Evolutionary conservation across 2,888 invertebrate species (phyloP).

Genomic region (Aleiodes testaceus): DNA sequence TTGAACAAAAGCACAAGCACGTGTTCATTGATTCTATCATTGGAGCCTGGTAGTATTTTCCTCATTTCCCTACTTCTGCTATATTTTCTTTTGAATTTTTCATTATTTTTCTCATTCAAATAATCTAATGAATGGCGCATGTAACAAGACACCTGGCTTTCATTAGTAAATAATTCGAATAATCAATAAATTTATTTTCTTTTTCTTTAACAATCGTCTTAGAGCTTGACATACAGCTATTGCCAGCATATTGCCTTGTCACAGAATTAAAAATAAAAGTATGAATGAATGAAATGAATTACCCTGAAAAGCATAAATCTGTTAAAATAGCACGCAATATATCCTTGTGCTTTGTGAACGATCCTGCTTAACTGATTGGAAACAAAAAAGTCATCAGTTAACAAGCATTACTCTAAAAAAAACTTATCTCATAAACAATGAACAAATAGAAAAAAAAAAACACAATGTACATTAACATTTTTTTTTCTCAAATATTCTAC

Average conservation of each 20-base stretch:
- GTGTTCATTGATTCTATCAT: conserved; percentile 23
- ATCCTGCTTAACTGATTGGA: neutral
- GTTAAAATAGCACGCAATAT: conserved; percentile 18
- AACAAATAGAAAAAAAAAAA: conserved; percentile 22
- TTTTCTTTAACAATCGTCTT: conserved; percentile 23
- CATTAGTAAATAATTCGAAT: conserved; percentile 2
- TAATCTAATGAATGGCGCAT: conserved; percentile 23
- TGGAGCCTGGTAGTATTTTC: conserved; percentile 28
- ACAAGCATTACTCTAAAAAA: conserved; percentile 22
- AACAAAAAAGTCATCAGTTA: neutral
- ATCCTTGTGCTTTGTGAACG: conserved; percentile 6
- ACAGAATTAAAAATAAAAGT: conserved; percentile 19
- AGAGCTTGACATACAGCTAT: conserved; percentile 25
- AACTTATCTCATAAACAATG: conserved; percentile 1
- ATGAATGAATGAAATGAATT: conserved; percentile 21
- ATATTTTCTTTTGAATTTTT: conserved; percentile 36
- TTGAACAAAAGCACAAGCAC: conserved; percentile 40
- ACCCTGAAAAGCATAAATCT: conserved; percentile 16
- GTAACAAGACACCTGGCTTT: conserved; percentile 7
- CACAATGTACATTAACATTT: conserved; percentile 30
- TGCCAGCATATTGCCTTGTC: conserved; percentile 26
- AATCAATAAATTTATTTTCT: conserved; percentile 8
- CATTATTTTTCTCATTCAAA: neutral
- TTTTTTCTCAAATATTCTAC: conserved; percentile 44
- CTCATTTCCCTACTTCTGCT: conserved; percentile 7